Base-by-base conservation (phyloP, 2,888 invertebrate genomes). In the Chydorus sphaericus region DNA sequence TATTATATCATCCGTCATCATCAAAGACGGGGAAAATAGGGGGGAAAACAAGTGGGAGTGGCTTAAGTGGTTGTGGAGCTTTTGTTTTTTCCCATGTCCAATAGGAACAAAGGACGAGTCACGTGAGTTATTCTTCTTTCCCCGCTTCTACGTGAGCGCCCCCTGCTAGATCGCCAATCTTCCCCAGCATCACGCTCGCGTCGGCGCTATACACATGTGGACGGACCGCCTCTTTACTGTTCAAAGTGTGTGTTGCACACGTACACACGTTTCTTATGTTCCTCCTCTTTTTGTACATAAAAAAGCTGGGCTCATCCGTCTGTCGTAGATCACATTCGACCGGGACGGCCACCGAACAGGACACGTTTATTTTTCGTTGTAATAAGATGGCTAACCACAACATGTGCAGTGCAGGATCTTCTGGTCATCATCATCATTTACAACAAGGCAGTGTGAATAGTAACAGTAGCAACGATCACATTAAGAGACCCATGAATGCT, bases 401-500 rank as follows among this genome's bases (percentile, higher is more conserved):
- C 14, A 44, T 44, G 44, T 44, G 44, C n/a, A n/a, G n/a, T 23
- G 44, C 18, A 5, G 44, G 28, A 44, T 44, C 44, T 23, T 44
- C 10, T 33, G n/a, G n/a, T n/a, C 36, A 10, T 33, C 36, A n/a
- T 10, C 36, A n/a, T n/a, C 36, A 33, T 33, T 33, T 33, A 33
- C 14, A 33, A 23, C 14, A 50, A 10, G 16, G 14, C 50, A 50
- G 20, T 20, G 18, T 23, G 16, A 48, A 16, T 14, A 36, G 36
- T 16, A 44, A 23, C 44, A 23, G 23, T 16, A 44, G 18, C 62
- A 84, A 83, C 64, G 83, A 84, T 68, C 89, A 91, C 69, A 90
- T 94, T 63, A 94, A 94, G 70, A 76, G 91, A 62, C 91, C 91
- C 1, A 91, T 91, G 91, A 91, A 91, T 69, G 90, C 90, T 3